Evolutionary conservation across 1,140 invertebrate species (phyloP), one percentile per base, ranked within the genome.

Genomic region (Homalodisca vitripennis): DNA sequence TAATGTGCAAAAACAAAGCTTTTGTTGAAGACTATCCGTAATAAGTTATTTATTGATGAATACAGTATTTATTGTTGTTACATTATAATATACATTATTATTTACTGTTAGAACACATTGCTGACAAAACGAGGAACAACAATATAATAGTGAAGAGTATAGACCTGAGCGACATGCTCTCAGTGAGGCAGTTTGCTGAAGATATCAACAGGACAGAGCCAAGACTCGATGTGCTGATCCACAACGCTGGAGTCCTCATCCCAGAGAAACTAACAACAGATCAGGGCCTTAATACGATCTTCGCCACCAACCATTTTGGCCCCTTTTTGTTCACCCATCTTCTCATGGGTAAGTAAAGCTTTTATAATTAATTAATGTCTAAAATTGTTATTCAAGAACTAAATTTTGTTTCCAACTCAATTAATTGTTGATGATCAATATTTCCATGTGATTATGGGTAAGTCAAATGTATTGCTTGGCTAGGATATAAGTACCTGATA

Each of bases 221-320:
- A 30, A 82, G 84, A 60, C 76, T 97, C 1, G 89, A 96, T 77
- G 87, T 94, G 29, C 80, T 96, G 1, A 85, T 95, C 46, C 92
- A 94, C 75, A 95, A 95, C 77, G 92, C 92, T 1, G 91, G 87
- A 13, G 88, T 86, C 46, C 89, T 88, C 0, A 83, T 88, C 70
- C 86, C 85, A 0, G 82, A 80, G 76, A 79, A 83, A 78, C 75
- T 86, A 80, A 63, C 73, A 17, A 83, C 88, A 2, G 89, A 88
- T 73, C 93, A 97, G 78, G 90, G 89, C 10, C 78, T 95, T 2
- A 93, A 97, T 79, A 80, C 89, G 73, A 93, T 91, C 0, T 94
- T 95, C 89, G 92, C 88, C 0, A 94, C 92, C 0, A 97, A 98
- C 79, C 90, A 95, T 75, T 93, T 93, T 76, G 92, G 92, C 0